phyloP scores from a whole-genome alignment of 2,113 vertebrate species.

The Pluvialis apricaria region DNA sequence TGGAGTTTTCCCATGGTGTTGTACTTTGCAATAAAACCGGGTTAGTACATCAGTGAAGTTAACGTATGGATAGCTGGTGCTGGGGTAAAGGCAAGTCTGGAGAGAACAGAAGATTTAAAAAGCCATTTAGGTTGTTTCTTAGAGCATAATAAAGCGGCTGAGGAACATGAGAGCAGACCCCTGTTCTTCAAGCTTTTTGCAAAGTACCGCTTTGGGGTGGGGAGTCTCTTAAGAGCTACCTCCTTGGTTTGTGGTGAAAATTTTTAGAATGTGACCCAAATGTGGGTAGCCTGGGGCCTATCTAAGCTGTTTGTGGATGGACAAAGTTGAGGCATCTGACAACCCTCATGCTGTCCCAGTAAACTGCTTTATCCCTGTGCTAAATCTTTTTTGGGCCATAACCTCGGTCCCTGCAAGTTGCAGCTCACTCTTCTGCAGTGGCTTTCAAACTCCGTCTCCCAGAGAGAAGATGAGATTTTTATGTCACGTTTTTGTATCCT shows the following conservation, averaged over 20 bases:
- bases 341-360: background rate
- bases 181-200: background rate
- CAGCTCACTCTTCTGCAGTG: background rate
- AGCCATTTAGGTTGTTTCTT: background rate
- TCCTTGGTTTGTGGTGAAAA: background rate
- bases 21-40: background rate
- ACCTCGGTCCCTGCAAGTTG: background rate
- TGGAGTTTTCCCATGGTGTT: background rate
- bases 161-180: background rate
- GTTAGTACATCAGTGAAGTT: background rate
- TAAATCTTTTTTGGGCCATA: background rate
- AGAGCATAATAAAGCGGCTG: background rate
- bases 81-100: background rate
- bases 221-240: background rate
- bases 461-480: background rate
- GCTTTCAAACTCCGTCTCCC: background rate
- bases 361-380: background rate
- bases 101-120: background rate
- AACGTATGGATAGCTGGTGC: background rate
- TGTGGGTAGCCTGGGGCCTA: background rate
- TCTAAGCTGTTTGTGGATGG: background rate
- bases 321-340: background rate
- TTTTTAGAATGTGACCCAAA: background rate
- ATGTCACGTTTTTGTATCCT: fast-evolving
- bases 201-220: background rate